A percentile compares a stretch with the other conserved stretches of the same genome.
Evolutionary conservation across 2,888 invertebrate genomes (phyloP).

Genomic region (Andricus quercusramuli): DNA sequence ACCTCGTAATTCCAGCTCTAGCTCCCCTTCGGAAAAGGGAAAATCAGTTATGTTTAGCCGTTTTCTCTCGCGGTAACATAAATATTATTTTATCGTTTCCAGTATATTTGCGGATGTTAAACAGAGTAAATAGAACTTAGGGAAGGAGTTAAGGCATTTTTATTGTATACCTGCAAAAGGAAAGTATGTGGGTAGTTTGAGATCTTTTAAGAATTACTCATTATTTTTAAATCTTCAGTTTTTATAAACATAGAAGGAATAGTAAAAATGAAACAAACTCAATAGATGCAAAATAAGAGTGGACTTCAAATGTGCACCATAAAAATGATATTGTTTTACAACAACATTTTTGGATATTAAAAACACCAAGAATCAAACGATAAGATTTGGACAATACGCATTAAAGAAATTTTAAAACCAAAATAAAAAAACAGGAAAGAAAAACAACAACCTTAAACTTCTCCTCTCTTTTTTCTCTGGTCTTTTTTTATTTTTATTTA

Average conservation of each 20-base stretch:
- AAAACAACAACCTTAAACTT: no score
- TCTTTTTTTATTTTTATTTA: no score
- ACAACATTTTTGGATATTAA: no score
- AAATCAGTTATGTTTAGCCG: conserved; percentile 23
- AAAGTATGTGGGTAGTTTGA: background rate
- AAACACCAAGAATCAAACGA: no score
- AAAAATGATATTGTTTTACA: no score
- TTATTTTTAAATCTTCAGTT: background rate
- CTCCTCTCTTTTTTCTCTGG: no score
- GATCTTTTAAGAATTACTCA: background rate
- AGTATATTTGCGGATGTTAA: background rate
- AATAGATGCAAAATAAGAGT: no score
- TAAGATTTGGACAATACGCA: no score
- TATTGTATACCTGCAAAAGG: background rate
- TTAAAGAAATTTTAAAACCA: no score
- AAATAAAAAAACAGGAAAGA: no score
- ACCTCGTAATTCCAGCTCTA: conserved; percentile 19
- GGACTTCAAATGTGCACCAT: no score
- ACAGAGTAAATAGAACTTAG: background rate
- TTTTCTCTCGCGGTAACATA: conserved; percentile 1
- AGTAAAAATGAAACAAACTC: background rate
- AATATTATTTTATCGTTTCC: conserved; percentile 27
- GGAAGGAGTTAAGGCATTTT: background rate
- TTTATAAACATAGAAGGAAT: background rate
- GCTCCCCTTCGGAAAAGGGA: background rate